A percentile compares a stretch with the other conserved stretches of the same genome.
phyloP scores from a whole-genome alignment of 2,797 vertebrate genomes.

The Pristis pectinata region DNA sequence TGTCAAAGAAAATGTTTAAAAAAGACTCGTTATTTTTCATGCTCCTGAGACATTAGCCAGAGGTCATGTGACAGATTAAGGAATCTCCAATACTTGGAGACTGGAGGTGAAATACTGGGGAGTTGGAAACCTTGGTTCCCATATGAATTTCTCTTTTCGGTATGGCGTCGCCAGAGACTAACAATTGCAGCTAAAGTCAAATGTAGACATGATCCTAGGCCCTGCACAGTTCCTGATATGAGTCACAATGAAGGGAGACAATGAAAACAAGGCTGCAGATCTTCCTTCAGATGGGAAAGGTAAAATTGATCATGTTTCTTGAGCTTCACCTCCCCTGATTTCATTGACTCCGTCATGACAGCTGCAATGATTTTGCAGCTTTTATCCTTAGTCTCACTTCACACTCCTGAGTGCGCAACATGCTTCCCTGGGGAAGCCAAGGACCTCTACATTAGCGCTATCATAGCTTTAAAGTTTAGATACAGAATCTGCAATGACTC shows the following conservation, averaged over 20 bases:
- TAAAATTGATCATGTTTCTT: background rate
- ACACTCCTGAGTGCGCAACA: background rate
- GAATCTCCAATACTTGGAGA: background rate
- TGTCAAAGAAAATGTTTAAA: background rate
- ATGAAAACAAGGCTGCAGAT: background rate
- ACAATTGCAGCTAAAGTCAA: background rate
- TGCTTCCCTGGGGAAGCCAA: background rate
- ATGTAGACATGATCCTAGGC: background rate
- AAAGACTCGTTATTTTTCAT: too few species aligned
- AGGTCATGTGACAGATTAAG: too few species aligned
- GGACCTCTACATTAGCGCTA: background rate
- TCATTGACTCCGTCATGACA: background rate
- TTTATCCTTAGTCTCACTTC: background rate
- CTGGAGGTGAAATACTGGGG: background rate
- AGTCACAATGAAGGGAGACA: background rate
- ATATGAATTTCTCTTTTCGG: background rate
- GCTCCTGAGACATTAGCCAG: too few species aligned
- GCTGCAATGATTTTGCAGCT: background rate
- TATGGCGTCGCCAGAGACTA: background rate
- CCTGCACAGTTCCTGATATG: background rate
- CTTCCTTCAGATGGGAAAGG: background rate
- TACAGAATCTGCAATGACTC: background rate
- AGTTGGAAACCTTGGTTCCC: background rate
- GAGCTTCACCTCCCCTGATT: background rate
- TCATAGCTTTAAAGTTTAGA: background rate